phyloP scores from a whole-genome alignment of 2,113 vertebrate species.

The Indicator maculatus region DNA sequence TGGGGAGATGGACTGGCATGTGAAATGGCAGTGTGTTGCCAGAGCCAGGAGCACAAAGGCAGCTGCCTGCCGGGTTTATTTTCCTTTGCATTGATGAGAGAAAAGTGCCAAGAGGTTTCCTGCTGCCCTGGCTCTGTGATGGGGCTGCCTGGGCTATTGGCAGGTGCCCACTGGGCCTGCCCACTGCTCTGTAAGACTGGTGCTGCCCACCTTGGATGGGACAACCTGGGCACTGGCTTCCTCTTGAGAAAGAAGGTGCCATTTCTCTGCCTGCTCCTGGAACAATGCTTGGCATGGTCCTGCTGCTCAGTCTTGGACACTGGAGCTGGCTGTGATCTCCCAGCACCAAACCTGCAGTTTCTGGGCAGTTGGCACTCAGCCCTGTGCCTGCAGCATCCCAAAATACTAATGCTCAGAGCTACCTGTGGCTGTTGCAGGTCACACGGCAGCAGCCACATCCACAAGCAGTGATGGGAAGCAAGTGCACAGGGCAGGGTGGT shows the following conservation, averaged over 20 bases:
- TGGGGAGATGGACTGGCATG: fast-evolving
- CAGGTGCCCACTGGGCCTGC: neutral
- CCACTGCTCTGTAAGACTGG: too few relatives aligned
- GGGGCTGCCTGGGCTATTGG: neutral
- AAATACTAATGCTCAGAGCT: neutral
- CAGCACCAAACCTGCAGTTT: neutral
- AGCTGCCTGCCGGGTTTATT: neutral
- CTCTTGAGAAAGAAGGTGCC: neutral
- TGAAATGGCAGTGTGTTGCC: neutral
- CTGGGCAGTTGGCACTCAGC: neutral
- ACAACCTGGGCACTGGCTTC: neutral
- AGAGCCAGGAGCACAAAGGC: neutral
- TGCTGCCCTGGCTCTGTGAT: fast-evolving
- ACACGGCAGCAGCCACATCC: neutral
- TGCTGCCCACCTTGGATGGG: fast-evolving
- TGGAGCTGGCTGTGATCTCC: neutral
- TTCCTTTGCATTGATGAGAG: neutral
- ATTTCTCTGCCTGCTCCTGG: neutral
- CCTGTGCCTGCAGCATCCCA: neutral
- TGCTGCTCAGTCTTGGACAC: fast-evolving
- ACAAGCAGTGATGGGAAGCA: neutral
- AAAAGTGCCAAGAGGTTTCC: neutral
- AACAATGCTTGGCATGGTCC: neutral
- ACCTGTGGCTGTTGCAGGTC: too few relatives aligned
- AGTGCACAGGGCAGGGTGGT: neutral